These are phyloP conservation scores for Eurystomus gularis DNA, from an alignment of 2,113 vertebrate species.

Conservation along the genomic window DNA sequence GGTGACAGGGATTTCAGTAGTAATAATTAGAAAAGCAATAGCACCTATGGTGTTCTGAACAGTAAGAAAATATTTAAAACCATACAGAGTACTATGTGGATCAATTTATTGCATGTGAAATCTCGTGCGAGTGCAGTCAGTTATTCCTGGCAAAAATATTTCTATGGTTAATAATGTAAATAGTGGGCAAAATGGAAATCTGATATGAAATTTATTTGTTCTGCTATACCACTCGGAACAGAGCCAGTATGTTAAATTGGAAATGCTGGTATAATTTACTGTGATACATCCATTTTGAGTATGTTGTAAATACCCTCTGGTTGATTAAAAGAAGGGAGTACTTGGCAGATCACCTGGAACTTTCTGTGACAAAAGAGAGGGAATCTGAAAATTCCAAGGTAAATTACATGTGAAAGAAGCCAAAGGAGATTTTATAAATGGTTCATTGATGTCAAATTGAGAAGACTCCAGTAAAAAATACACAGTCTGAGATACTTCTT, in stretches of 20 bases:
- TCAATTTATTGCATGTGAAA: not conserved
- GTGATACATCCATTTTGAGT: not conserved
- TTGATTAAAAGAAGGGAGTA: not conserved
- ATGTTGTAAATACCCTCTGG: not conserved
- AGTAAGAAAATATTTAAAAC: not conserved
- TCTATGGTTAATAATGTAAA: not conserved
- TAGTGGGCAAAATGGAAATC: not conserved
- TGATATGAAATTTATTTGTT: not conserved
- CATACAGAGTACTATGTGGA: not conserved
- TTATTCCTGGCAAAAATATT: conserved; percentile 7
- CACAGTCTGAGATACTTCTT: not conserved
- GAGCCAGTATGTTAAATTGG: not conserved
- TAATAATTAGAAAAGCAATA: not conserved
- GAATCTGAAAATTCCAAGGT: not conserved
- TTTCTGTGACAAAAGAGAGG: not conserved
- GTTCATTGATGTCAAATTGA: not conserved
- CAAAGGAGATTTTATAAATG: not conserved
- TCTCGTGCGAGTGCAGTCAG: not conserved
- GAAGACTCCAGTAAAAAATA: not conserved
- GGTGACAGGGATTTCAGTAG: not conserved
- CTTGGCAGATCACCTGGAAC: not conserved
- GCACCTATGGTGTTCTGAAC: not conserved
- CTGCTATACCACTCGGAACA: not conserved
- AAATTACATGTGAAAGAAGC: not conserved
- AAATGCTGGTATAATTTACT: not conserved